These are phyloP conservation scores for Triplophysa siluroides DNA, from an alignment of 2,113 vertebrate species.

Conservation along the genomic window DNA sequence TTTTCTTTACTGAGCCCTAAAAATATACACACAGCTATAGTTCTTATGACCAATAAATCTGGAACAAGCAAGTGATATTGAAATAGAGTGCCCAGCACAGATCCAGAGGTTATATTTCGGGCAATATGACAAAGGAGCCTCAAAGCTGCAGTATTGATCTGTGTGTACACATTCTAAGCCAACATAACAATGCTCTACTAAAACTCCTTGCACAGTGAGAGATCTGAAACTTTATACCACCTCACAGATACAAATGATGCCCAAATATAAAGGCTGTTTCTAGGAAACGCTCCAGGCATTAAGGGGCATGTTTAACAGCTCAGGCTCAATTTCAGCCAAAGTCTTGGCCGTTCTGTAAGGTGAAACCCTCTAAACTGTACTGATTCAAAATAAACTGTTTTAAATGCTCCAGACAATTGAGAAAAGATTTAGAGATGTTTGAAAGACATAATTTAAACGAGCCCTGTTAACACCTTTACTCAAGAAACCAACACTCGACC, in stretches of 20 bases:
- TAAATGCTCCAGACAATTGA: slow-evolving; percentile 51
- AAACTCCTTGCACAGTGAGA: slow-evolving; percentile 9
- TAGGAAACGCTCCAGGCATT: background rate
- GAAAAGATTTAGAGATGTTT: slow-evolving; percentile 6
- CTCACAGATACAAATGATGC: background rate
- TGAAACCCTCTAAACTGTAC: slow-evolving; percentile 41
- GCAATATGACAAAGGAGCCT: background rate
- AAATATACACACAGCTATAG: background rate
- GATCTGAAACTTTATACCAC: slow-evolving; percentile 13
- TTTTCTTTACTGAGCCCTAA: background rate
- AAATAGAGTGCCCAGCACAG: background rate
- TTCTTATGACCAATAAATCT: slow-evolving; percentile 16
- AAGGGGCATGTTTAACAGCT: slow-evolving; percentile 9
- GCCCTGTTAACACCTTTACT: too few relatives aligned
- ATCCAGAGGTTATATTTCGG: slow-evolving; percentile 22
- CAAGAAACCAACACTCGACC: too few relatives aligned
- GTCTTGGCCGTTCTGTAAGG: slow-evolving; percentile 18
- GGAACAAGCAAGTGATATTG: background rate
- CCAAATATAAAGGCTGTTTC: background rate
- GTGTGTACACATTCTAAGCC: background rate
- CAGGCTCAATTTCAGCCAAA: slow-evolving; percentile 4
- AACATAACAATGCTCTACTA: background rate
- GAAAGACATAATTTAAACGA: background rate
- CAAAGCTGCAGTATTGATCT: slow-evolving; percentile 18
- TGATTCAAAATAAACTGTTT: slow-evolving; percentile 54